Evolutionary conservation across 1,140 invertebrate species (phyloP).

Genomic region (Parasteatoda tepidariorum): DNA sequence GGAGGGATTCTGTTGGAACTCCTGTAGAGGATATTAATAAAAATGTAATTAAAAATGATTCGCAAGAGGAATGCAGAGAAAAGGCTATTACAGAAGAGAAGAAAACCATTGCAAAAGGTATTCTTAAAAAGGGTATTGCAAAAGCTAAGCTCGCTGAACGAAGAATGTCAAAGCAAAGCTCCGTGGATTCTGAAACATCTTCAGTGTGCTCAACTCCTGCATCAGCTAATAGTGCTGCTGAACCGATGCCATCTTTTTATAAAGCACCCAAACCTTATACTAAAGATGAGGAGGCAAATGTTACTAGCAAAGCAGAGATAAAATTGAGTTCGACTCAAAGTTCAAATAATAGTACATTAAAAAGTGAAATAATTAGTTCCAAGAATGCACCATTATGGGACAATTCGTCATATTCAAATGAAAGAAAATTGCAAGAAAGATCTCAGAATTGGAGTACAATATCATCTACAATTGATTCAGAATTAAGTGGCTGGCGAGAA

Average conservation of each 20-base stretch:
- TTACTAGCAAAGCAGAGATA: slow-evolving; percentile 58
- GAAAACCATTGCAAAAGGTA: slow-evolving; percentile 62
- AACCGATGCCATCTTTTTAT: slow-evolving; percentile 51
- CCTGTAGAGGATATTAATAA: slow-evolving; percentile 28
- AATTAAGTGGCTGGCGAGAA: slow-evolving; percentile 52
- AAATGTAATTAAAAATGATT: slow-evolving; percentile 9
- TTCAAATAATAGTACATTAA: slow-evolving; percentile 38
- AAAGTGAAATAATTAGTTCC: neutral
- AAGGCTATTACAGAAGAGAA: slow-evolving; percentile 49
- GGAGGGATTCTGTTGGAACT: neutral
- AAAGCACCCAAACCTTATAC: slow-evolving; percentile 58
- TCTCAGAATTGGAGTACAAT: slow-evolving; percentile 44
- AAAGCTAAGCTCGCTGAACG: slow-evolving; percentile 62
- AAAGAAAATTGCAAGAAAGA: slow-evolving; percentile 5
- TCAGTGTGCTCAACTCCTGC: slow-evolving; percentile 15
- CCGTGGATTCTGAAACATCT: slow-evolving; percentile 47
- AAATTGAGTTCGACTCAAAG: slow-evolving; percentile 41
- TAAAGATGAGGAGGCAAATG: slow-evolving; percentile 29
- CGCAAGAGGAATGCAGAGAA: slow-evolving; percentile 16
- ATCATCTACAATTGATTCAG: slow-evolving; percentile 52
- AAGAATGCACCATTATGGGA: slow-evolving; percentile 49
- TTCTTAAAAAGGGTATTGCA: slow-evolving; percentile 62
- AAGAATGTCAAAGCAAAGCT: slow-evolving; percentile 58
- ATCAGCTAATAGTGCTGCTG: slow-evolving; percentile 25
- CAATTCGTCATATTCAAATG: neutral